Evolutionary conservation across 2,888 invertebrate genomes (phyloP).

Genomic region (Ochropleura plecta): DNA sequence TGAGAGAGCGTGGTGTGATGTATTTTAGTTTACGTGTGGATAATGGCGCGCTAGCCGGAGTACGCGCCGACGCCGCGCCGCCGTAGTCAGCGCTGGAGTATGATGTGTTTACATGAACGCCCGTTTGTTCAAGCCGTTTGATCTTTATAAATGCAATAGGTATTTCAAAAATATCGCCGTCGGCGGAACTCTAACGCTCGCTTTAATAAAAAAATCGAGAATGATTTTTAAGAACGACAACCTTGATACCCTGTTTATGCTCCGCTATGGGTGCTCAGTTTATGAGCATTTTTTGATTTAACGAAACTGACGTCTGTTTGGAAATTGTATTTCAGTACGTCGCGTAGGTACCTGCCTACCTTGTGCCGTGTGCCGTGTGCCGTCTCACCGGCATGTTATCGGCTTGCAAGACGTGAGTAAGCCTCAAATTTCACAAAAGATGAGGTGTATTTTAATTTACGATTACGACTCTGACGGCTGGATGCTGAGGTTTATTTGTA

Average conservation of each 20-base stretch:
- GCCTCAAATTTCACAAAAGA: slow-evolving; percentile 51
- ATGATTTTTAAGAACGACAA: slow-evolving; percentile 88
- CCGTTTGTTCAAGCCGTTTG: slow-evolving; percentile 88
- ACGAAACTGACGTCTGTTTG: slow-evolving; percentile 83
- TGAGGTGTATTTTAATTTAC: slow-evolving; percentile 60
- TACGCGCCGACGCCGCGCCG: slow-evolving; percentile 53
- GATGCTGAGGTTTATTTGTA: slow-evolving; percentile 47
- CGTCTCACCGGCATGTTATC: slow-evolving; percentile 54
- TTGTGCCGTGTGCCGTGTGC: slow-evolving; percentile 11
- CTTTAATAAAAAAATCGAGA: slow-evolving; percentile 87
- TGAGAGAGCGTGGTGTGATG: slow-evolving; percentile 64
- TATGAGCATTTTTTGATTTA: slow-evolving; percentile 84
- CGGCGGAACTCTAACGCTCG: slow-evolving; percentile 80
- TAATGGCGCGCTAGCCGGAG: slow-evolving; percentile 77
- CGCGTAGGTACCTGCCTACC: slow-evolving; percentile 38
- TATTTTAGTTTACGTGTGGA: slow-evolving; percentile 70
- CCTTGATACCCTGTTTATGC: slow-evolving; percentile 87
- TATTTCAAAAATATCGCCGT: slow-evolving; percentile 88
- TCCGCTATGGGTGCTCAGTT: slow-evolving; percentile 82
- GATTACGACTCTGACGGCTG: slow-evolving; percentile 48
- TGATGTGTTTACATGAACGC: slow-evolving; percentile 88
- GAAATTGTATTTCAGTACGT: slow-evolving; percentile 75
- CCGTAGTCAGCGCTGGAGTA: slow-evolving; percentile 69
- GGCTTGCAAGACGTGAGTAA: slow-evolving; percentile 51
- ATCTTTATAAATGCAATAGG: slow-evolving; percentile 90